Evolutionary conservation across 2,113 vertebrate genomes (phyloP).

Genomic region (crab-eating macaque (Macaca fascicularis)): T2T-MFA8v1.1 NC_088378.1:96679001-96679500

Average conservation of each 20-base stretch:
- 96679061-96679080: background rate
- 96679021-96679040: background rate
- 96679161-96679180: background rate
- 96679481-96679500: too few relatives aligned
- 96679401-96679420: background rate
- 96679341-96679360: background rate
- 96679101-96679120: background rate
- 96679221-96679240: background rate
- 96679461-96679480: background rate
- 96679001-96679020: background rate
- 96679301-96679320: background rate
- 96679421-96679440: background rate
- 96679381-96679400: background rate
- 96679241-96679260: background rate
- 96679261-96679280: background rate
- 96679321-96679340: background rate
- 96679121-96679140: background rate
- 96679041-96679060: accelerated
- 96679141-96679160: background rate
- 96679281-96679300: background rate
- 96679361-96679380: background rate
- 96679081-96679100: background rate
- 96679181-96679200: background rate
- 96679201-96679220: background rate
- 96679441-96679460: background rate